phyloP scores from a whole-genome alignment of 2,113 vertebrate genomes.

The Dolichallabes microphthalmus region DNA sequence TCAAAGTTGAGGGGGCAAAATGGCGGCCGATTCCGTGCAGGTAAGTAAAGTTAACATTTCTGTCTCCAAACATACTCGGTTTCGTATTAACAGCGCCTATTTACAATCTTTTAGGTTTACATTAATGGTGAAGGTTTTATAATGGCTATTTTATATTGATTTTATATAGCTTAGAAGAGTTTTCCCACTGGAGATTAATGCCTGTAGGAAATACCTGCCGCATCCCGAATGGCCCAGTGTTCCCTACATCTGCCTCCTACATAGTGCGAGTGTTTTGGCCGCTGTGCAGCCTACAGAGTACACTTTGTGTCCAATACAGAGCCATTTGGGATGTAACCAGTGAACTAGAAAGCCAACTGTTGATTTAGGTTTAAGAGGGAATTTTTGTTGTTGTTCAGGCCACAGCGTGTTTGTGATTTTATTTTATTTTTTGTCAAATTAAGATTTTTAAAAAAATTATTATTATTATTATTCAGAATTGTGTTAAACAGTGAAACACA shows the following conservation, averaged over 20 bases:
- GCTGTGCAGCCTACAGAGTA: not conserved
- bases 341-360: conserved; percentile 55
- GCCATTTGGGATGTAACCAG: conserved; percentile 52
- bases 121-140: not conserved
- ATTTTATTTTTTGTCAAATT: too few relatives aligned
- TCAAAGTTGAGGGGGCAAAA: conserved; percentile 62
- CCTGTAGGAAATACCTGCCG: conserved; percentile 30
- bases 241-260: not conserved
- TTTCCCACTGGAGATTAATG: conserved; percentile 18
- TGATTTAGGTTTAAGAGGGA: conserved; percentile 34
- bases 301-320: conserved; percentile 9
- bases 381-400: not conserved
- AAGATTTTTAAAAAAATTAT: too few relatives aligned
- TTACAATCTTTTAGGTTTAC: not conserved
- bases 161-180: not conserved
- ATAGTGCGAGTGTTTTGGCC: not conserved
- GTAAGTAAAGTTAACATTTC: conserved; percentile 53
- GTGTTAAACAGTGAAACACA: not conserved
- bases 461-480: too few relatives aligned
- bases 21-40: conserved; percentile 65
- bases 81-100: not conserved
- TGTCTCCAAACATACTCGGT: not conserved
- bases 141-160: not conserved
- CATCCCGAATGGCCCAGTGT: not conserved
- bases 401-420: not conserved